Percentiles rank a stretch among this genome's conserved stretches.
Conservation (phyloP, 2,888 invertebrate genomes). For the Ochropacha duplaris region DNA sequence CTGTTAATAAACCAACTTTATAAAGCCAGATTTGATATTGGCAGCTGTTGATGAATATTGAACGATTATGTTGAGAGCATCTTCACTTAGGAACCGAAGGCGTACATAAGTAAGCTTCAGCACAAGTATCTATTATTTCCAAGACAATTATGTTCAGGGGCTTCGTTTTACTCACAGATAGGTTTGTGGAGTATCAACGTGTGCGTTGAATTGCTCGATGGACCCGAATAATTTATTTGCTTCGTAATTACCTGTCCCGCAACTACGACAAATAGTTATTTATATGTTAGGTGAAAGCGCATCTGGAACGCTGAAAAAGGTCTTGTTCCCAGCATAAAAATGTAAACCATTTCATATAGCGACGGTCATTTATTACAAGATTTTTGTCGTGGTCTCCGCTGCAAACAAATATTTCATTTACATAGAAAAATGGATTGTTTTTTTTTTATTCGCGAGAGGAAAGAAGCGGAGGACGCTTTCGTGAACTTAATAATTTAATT, state of each 20-base stretch:
- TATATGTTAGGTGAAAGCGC: conserved; percentile 25
- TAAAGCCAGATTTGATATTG: conserved; percentile 31
- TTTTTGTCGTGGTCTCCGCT: conserved; percentile 27
- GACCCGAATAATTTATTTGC: conserved; percentile 55
- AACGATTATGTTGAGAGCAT: conserved; percentile 42
- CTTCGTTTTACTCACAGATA: conserved; percentile 50
- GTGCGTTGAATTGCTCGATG: conserved; percentile 56
- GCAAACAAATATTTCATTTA: conserved; percentile 35
- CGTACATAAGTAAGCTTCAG: conserved; percentile 40
- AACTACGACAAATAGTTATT: conserved; percentile 33
- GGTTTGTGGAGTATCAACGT: conserved; percentile 46
- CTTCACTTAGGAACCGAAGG: conserved; percentile 36
- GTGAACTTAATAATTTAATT: not conserved
- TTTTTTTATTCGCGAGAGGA: conserved; percentile 18
- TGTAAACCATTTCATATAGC: conserved; percentile 23
- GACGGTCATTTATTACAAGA: conserved; percentile 34
- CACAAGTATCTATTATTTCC: conserved; percentile 63
- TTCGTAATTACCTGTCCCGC: conserved; percentile 49
- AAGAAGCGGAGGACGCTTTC: not conserved
- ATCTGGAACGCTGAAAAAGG: conserved; percentile 15
- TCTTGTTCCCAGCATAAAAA: conserved; percentile 15
- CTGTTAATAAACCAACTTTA: conserved; percentile 26
- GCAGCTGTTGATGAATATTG: conserved; percentile 55
- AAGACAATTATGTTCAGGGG: conserved; percentile 69
- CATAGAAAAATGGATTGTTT: conserved; percentile 27